Conservation (phyloP, 2,888 invertebrate species). For the Rhabditoides inermis region DNA sequence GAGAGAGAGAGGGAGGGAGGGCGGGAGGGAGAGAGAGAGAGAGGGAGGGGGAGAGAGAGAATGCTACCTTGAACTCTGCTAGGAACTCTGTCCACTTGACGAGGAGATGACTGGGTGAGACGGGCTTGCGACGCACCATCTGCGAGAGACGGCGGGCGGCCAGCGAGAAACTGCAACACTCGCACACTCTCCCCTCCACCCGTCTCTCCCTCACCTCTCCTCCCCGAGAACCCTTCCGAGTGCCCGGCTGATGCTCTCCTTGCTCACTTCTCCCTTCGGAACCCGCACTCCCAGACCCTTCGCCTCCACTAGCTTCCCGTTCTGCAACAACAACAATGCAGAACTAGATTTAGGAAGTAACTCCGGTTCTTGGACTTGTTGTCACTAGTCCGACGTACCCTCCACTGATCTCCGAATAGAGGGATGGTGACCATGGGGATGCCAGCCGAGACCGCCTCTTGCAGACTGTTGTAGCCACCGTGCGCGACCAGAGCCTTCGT, state of each 20-base stretch:
- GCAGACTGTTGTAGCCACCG: conserved; percentile 67
- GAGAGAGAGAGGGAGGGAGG: too few species aligned
- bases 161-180: conserved; percentile 15
- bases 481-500: conserved; percentile 67
- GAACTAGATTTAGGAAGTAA: too few species aligned
- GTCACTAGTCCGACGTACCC: too few species aligned
- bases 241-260: conserved; percentile 3
- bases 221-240: conserved; percentile 9
- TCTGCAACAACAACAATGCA: too few species aligned
- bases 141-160: conserved; percentile 20
- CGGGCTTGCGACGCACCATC: conserved; percentile 34
- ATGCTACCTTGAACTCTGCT: conserved; percentile 36
- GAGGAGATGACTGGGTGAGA: conserved; percentile 27
- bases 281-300: too few species aligned
- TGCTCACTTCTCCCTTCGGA: conserved; percentile 7
- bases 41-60: too few species aligned
- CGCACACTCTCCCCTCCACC: too few species aligned
- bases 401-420: conserved; percentile 33
- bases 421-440: conserved; percentile 30
- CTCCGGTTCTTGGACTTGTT: too few species aligned
- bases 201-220: conserved; percentile 8
- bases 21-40: too few species aligned
- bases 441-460: conserved; percentile 48
- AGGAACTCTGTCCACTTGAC: conserved; percentile 33
- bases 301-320: too few species aligned